Percentiles rank a stretch among this genome's conserved stretches.
phyloP scores from a whole-genome alignment of 2,113 vertebrate genomes.

The Numida meleagris region DNA sequence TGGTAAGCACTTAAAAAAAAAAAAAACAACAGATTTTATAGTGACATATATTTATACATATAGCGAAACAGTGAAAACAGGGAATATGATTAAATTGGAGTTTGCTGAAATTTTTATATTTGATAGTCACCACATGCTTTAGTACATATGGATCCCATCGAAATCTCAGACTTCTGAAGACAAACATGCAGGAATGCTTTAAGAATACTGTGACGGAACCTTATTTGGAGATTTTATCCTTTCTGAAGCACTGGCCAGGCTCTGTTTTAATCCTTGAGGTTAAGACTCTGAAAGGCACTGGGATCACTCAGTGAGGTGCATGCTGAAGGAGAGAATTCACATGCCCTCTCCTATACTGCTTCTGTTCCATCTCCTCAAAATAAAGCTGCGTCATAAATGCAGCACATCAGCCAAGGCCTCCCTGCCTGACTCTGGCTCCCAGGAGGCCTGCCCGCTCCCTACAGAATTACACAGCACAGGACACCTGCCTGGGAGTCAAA shows the following conservation, averaged over 20 bases:
- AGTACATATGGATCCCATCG: neutral
- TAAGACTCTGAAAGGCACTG: neutral
- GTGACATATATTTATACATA: no score
- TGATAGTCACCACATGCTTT: neutral
- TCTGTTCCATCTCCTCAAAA: neutral
- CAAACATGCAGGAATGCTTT: neutral
- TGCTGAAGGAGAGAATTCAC: neutral
- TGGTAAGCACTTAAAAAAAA: neutral
- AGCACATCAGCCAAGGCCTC: neutral
- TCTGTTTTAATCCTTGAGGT: neutral
- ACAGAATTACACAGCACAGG: neutral
- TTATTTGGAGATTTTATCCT: neutral
- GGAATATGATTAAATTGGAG: accelerated
- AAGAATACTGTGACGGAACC: neutral
- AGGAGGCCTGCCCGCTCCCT: neutral
- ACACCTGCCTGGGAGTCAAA: conserved; percentile 11
- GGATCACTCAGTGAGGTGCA: neutral
- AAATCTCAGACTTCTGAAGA: accelerated
- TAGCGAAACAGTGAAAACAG: no score
- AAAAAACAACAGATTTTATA: no score
- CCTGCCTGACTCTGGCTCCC: neutral
- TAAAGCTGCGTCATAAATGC: neutral
- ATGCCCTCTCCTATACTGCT: neutral
- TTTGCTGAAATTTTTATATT: neutral
- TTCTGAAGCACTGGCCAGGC: neutral